phyloP scores from a whole-genome alignment of 2,888 invertebrate species.

The Dryobotodes eremita region DNA sequence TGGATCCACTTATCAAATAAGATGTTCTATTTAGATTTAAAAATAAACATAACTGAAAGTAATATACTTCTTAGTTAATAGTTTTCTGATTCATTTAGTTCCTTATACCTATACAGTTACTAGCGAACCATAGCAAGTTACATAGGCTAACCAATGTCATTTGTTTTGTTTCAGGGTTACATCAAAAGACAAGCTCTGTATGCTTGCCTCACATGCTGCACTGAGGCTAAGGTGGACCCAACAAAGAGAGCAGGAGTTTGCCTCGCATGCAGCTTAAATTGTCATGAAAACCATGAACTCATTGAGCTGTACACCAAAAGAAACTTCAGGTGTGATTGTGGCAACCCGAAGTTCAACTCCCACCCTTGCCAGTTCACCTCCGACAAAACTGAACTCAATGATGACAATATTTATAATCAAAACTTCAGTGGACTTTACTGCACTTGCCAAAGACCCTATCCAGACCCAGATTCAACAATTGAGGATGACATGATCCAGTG shows the following conservation, averaged over 20 bases:
- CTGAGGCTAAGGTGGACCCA: slow-evolving; percentile 91
- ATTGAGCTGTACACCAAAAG: slow-evolving; percentile 99
- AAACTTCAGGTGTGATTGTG: slow-evolving; percentile 99
- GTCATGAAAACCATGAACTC: slow-evolving; percentile 99
- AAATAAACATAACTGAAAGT: not conserved
- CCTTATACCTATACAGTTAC: not conserved
- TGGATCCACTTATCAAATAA: not conserved
- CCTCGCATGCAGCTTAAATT: slow-evolving; percentile 97
- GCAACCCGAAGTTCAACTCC: slow-evolving; percentile 94
- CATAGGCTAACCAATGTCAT: not conserved
- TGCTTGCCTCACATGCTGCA: slow-evolving; percentile 97
- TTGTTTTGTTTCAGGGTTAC: slow-evolving; percentile 93
- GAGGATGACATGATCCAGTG: slow-evolving; percentile 99
- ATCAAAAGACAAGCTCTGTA: slow-evolving; percentile 98
- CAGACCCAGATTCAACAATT: slow-evolving; percentile 95
- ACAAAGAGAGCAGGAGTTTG: slow-evolving; percentile 95
- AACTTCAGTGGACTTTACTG: slow-evolving; percentile 99
- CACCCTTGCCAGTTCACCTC: slow-evolving; percentile 93
- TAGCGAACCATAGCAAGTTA: not conserved
- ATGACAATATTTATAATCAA: slow-evolving; percentile 96
- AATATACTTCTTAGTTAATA: not conserved
- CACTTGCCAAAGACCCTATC: slow-evolving; percentile 97
- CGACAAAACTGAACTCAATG: slow-evolving; percentile 92
- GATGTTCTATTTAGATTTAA: not conserved
- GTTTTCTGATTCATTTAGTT: not conserved